Base-by-base conservation (phyloP, 2,888 invertebrate genomes). In the Hydrotaea cyrtoneurina region DNA sequence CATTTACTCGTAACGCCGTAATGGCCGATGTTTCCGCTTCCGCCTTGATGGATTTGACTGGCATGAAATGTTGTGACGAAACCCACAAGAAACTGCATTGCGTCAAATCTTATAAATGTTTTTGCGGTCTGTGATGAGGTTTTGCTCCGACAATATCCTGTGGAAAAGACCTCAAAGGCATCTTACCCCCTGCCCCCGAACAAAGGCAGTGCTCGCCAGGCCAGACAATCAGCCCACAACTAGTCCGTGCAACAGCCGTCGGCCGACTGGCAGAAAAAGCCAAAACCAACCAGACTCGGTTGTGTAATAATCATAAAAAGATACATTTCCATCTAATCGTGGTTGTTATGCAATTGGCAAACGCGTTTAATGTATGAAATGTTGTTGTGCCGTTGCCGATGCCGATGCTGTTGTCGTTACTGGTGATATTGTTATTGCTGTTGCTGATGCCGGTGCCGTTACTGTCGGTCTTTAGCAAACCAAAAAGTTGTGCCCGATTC, bases 101-200 rank as follows among this genome's bases (percentile, higher is more conserved):
- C 83, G 83, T 78, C 83, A 83, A 69, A 80, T 83, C 83, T 80
- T 78, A 69, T 69, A 69, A 80, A 80, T 80, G 46, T 64, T 72
- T 69, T 39, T 84, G 83, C 43, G 83, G 83, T 84, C 36, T 15
- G 62, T 79, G 53, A 39, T 73, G 39, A 73, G 79, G 55, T 39
- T n/a, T 39, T 80, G 50, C 11, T 73, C 77, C 31, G 59, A 50
- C 62, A 77, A 50, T 53, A 64, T 36, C 66, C 66, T 55, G 19
- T 19, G 19, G 17, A 17, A n/a, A 46, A 13, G 13, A 59, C 59
- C 59, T 59, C 59, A 43, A 3, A 39, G 66, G 5, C 66, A 66
- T 59, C 36, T 64, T 36, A 17, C n/a, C 17, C 11, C 31, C 1
- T n/a, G 36, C 0, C 64, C 17, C 43, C 13, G n/a, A n/a, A n/a